Evolutionary conservation across 1,140 invertebrate genomes (phyloP), one percentile per base, ranked within the genome.

Genomic region (Charaxes varanes): DNA sequence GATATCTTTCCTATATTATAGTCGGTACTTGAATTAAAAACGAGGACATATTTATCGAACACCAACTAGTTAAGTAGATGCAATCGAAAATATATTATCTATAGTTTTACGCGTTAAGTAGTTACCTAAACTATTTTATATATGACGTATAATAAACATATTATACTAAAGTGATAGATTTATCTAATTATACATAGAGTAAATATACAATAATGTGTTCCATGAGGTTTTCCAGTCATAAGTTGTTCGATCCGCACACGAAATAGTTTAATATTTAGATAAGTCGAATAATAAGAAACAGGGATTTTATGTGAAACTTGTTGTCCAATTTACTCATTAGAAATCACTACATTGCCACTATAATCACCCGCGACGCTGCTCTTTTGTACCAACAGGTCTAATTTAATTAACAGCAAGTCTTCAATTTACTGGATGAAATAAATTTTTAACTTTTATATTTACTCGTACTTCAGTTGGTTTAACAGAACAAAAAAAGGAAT

Each of bases 31-130:
- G 27, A 33, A 33, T 18, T 41, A 32, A 26, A 62, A 64, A 60
- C 52, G 35, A 59, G 36, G 49, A 62, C 64, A 63, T 62, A 67
- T 67, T 64, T 63, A 72, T 65, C 54, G 54, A 74, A 78, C 73
- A 78, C 70, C 73, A 74, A 78, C 33, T 78, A 78, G 68, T 46
- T 67, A 63, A 60, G 55, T 72, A 70, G 59, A 62, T 60, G 62
- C 59, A 64, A 70, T 45, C 36, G 19, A 62, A 59, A n/a, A n/a
- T n/a, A n/a, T n/a, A 56, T 61, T 66, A 38, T 53, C 53, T 56
- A 55, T 34, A 40, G 19, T 28, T 41, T 46, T 33, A 41, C 36
- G 15, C n/a, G n/a, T n/a, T n/a, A n/a, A n/a, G 41, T 52, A 55
- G 44, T 14, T 40, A 41, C 27, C 22, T 61, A n/a, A 49, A 60